A percentile compares a stretch with the other conserved stretches of the same genome.
Conservation (phyloP, 2,888 invertebrate species). For the Acanthosoma haemorrhoidale region DNA sequence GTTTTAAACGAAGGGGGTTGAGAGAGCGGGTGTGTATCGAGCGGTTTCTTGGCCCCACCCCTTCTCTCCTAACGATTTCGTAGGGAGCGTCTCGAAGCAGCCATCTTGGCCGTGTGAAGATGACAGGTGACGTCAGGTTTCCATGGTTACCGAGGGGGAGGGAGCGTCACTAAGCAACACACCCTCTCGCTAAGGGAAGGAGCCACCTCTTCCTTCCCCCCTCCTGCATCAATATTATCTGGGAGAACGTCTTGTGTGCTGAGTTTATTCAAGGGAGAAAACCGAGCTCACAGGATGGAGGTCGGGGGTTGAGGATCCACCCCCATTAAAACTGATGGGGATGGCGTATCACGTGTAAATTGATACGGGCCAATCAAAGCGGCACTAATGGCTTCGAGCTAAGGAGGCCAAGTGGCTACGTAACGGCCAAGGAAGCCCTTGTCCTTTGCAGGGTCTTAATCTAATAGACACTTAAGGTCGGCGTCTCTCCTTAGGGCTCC, state of each 20-base stretch:
- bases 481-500: background rate
- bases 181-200: conserved; percentile 28
- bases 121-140: conserved; percentile 40
- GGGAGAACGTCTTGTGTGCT: background rate
- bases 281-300: background rate
- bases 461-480: background rate
- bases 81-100: conserved; percentile 28
- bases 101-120: conserved; percentile 36
- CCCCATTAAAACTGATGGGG: conserved; percentile 17
- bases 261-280: conserved; percentile 27
- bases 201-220: conserved; percentile 7
- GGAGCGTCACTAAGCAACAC: conserved; percentile 35
- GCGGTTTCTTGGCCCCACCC: conserved; percentile 22
- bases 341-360: conserved; percentile 33
- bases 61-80: conserved; percentile 18
- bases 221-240: conserved; percentile 25
- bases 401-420: background rate
- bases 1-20: conserved; percentile 19
- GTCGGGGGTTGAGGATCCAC: conserved; percentile 1
- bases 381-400: conserved; percentile 4
- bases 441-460: background rate
- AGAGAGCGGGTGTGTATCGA: conserved; percentile 14
- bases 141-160: conserved; percentile 34
- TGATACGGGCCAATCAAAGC: conserved; percentile 31
- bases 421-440: background rate